These are phyloP conservation scores for Ormyrus pomaceus DNA, from an alignment of 2,888 invertebrate species.

Conservation along the genomic window DNA sequence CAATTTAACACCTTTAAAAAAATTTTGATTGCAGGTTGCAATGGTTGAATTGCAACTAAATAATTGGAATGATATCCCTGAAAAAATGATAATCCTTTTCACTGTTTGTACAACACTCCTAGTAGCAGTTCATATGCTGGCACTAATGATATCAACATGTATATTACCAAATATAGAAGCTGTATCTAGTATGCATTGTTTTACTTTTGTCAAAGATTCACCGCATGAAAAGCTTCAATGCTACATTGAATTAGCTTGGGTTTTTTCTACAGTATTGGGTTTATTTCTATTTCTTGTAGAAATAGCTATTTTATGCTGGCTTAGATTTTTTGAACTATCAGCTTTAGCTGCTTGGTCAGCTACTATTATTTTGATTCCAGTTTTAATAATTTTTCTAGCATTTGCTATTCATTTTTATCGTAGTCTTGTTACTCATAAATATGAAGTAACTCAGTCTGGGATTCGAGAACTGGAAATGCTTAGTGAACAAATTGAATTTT, in stretches of 20 bases:
- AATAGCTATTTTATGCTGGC: conserved; percentile 97
- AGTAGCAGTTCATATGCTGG: conserved; percentile 98
- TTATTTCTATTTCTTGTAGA: conserved; percentile 94
- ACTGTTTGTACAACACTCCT: conserved; percentile 96
- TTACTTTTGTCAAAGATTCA: conserved; percentile 90
- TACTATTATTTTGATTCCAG: conserved; percentile 94
- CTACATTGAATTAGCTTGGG: conserved; percentile 99
- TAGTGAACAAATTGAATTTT: conserved; percentile 89
- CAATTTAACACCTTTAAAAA: background rate
- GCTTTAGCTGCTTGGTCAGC: conserved; percentile 90
- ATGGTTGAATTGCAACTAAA: conserved; percentile 97
- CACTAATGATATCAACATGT: conserved; percentile 99
- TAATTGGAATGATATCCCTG: conserved; percentile 85
- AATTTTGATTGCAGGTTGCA: conserved; percentile 83
- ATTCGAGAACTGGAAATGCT: conserved; percentile 90
- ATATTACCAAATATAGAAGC: conserved; percentile 98
- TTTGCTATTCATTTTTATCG: conserved; percentile 98
- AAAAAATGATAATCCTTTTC: conserved; percentile 91
- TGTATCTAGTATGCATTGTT: conserved; percentile 93
- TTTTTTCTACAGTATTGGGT: conserved; percentile 95
- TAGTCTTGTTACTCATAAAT: conserved; percentile 94
- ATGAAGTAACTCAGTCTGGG: conserved; percentile 90
- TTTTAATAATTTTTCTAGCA: conserved; percentile 92
- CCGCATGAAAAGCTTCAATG: conserved; percentile 92
- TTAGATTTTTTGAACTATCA: conserved; percentile 94